Conservation (phyloP, 2,888 invertebrate genomes). For the Cephus pulcher region DNA sequence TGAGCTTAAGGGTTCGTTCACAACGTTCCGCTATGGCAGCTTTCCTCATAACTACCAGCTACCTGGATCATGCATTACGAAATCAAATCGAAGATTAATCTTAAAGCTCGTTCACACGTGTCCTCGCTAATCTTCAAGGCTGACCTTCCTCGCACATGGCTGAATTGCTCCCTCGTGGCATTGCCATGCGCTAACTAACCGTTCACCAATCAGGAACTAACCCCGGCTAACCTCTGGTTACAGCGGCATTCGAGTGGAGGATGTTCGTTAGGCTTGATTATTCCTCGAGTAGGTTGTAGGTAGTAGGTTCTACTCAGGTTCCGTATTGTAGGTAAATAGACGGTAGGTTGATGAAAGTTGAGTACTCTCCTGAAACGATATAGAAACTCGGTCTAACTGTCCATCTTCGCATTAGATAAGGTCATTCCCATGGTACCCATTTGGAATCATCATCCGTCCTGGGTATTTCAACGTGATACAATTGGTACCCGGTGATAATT, state of each 20-base stretch:
- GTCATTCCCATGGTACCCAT: neutral
- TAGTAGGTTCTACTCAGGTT: neutral
- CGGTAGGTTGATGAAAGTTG: neutral
- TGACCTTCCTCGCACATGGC: neutral
- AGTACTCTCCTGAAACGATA: neutral
- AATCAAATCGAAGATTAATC: neutral
- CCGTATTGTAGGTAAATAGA: neutral
- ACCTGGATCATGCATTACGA: neutral
- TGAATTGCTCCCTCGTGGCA: neutral
- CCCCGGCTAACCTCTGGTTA: constrained; percentile 33
- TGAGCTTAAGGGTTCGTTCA: neutral
- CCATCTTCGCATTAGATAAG: neutral
- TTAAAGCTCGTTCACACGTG: neutral
- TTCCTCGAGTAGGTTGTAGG: constrained; percentile 27
- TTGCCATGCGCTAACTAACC: constrained; percentile 26
- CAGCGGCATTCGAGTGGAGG: constrained; percentile 11
- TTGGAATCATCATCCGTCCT: neutral
- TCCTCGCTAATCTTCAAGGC: neutral
- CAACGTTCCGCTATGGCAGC: neutral
- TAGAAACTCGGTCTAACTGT: neutral
- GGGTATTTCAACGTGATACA: no score
- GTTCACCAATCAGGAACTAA: constrained; percentile 37
- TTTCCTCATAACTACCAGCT: neutral
- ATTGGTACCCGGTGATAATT: no score
- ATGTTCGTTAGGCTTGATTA: constrained; percentile 33